Base-by-base conservation (phyloP, 2,113 vertebrate species). In the Myotis lucifugus region DNA sequence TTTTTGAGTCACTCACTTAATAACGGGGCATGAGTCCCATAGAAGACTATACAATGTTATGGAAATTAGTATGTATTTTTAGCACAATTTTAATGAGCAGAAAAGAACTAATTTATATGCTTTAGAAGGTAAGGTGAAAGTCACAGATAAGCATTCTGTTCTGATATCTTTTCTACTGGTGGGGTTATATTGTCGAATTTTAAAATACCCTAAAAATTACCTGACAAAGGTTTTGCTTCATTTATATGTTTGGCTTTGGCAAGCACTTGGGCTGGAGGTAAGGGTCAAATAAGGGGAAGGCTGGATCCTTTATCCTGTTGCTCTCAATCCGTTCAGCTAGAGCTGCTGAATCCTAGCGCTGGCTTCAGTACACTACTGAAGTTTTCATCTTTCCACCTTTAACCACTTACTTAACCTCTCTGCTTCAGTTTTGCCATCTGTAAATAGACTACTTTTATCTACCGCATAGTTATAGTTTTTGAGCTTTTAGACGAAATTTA, bases 41-140 rank as follows among this genome's bases (percentile, higher is more conserved):
- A 69, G n/a, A 94, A 79, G 17, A 15, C 76, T 84, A 79, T 6
- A 91, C 29, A 84, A 66, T 66, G 74, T 56, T 91, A 64, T 94
- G 66, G 77, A 83, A 89, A 86, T 74, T 90, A 50, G 50, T 17
- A 40, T 85, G 25, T 79, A 83, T 86, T 93, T 91, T 93, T 78
- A 91, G 74, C 70, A 56, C 54, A 59, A 21, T 83, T 94, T 93
- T 86, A 94, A 85, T 84, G 56, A 96, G 52, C 32, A 25, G 86
- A 83, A 86, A 96, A 88, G 56, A 85, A 78, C 59, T 95, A 78
- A 91, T 91, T 95, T 95, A 48, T 32, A 8, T 93, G 50, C 56
- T 88, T 87, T 78, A 27, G 11, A 56, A 83, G 10, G 66, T 64
- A 77, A 89, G 48, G 70, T 91, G 50, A 83, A 91, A 91, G 61